phyloP scores from a whole-genome alignment of 2,888 invertebrate species.

The Macrosoma leucophasiata region DNA sequence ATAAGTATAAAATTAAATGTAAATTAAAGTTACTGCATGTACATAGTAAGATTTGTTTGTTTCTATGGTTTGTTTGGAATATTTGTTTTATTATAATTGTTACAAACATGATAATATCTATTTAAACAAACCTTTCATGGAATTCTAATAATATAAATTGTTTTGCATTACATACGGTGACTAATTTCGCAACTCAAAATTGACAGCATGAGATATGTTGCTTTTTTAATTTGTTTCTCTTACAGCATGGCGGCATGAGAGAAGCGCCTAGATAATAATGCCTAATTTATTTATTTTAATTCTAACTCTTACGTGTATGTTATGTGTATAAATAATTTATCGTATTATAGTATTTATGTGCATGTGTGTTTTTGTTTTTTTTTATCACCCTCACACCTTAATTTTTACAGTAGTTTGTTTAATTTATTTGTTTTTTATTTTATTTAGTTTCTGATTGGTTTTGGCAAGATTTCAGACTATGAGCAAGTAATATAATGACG shows the following conservation, averaged over 20 bases:
- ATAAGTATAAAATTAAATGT: no score
- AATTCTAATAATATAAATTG: no score
- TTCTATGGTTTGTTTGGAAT: no score
- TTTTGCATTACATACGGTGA: no score
- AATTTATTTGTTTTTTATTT: neutral
- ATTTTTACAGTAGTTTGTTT: neutral
- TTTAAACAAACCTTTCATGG: no score
- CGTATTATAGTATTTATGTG: conserved; percentile 24
- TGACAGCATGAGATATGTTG: conserved; percentile 45
- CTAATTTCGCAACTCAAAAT: no score
- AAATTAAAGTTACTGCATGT: no score
- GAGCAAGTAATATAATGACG: neutral
- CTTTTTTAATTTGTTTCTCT: conserved; percentile 46
- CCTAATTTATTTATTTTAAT: conserved; percentile 33
- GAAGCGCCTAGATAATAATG: conserved; percentile 51
- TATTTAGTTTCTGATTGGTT: neutral
- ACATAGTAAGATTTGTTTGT: no score
- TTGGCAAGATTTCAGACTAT: neutral
- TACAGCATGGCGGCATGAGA: conserved; percentile 69
- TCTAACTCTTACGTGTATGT: conserved; percentile 36
- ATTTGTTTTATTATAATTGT: no score
- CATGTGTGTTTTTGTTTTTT: conserved; percentile 14
- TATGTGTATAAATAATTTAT: conserved; percentile 38
- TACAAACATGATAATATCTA: no score
- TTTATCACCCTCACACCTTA: conserved; percentile 3